These are phyloP conservation scores for Etia nguti DNA, from an alignment of 2,113 vertebrate species.

Conservation along the genomic window DNA sequence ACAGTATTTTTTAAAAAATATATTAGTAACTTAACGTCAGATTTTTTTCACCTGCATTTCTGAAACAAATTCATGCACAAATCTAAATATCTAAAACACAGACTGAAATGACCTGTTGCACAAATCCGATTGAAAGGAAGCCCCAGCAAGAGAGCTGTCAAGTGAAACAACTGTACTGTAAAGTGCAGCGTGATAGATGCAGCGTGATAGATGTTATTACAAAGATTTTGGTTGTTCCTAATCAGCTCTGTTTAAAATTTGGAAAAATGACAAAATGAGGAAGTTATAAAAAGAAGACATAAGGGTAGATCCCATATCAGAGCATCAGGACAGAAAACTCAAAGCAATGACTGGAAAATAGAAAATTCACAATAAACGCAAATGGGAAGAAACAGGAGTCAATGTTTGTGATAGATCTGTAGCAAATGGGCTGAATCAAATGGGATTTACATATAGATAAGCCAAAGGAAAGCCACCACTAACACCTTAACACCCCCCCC, in stretches of 20 bases:
- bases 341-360: neutral
- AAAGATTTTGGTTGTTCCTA: fast-evolving
- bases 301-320: neutral
- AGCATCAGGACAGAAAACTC: neutral
- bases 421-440: neutral
- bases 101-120: neutral
- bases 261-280: neutral
- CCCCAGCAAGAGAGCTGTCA: neutral
- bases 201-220: neutral
- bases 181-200: neutral
- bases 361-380: neutral
- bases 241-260: neutral
- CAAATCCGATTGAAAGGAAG: neutral
- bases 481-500: neutral
- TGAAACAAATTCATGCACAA: neutral
- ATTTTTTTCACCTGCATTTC: neutral
- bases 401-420: neutral
- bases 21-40: neutral
- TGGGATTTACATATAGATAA: neutral
- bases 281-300: neutral
- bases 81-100: neutral
- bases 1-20: neutral
- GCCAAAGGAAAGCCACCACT: neutral
- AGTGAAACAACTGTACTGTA: neutral
- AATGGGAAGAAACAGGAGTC: neutral